Base-by-base conservation (phyloP, 2,888 invertebrate species). In the Vesta saturnalis region DNA sequence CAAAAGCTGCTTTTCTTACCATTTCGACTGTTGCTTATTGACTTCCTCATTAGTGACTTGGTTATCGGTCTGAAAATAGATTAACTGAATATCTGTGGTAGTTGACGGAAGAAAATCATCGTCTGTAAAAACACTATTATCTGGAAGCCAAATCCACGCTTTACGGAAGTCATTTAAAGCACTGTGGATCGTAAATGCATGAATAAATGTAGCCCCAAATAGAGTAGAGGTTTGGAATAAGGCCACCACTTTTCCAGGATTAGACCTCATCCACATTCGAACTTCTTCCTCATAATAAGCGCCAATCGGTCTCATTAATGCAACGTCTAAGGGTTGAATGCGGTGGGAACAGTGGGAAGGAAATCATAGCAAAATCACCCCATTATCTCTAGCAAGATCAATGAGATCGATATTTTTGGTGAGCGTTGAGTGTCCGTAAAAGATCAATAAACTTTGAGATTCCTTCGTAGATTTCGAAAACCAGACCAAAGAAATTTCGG, bases 391-490 rank as follows among this genome's bases (percentile, higher is more conserved):
- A n/a, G n/a, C n/a, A n/a, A n/a, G n/a, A n/a, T n/a, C n/a, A n/a
- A n/a, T n/a, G n/a, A n/a, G n/a, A n/a, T n/a, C n/a, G n/a, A n/a
- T n/a, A 47, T 72, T 78, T 64, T 76, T 77, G 23, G 74, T 75
- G 60, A 77, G 76, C 39, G 74, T 72, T 21, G 73, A 16, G 49
- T 77, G 77, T 6, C 76, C 77, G 68, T 78, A 77, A 30, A 77
- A 64, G 16, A 78, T 12, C 15, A 49, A 18, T 18, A 49, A 49
- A 49, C 15, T 18, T 16, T 74, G 73, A 55, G 67, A 35, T 4
- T 76, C 75, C 18, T 72, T 71, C 4, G 69, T 72, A 12, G 75
- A 66, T 10, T 73, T 69, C 4, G 72, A 71, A 68, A 43, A 43
- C 4, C 43, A 43, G 10, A 14, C 4, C 5, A 43, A 43, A 43